phyloP scores from a whole-genome alignment of 2,113 vertebrate genomes.

The Pangasianodon hypophthalmus region DNA sequence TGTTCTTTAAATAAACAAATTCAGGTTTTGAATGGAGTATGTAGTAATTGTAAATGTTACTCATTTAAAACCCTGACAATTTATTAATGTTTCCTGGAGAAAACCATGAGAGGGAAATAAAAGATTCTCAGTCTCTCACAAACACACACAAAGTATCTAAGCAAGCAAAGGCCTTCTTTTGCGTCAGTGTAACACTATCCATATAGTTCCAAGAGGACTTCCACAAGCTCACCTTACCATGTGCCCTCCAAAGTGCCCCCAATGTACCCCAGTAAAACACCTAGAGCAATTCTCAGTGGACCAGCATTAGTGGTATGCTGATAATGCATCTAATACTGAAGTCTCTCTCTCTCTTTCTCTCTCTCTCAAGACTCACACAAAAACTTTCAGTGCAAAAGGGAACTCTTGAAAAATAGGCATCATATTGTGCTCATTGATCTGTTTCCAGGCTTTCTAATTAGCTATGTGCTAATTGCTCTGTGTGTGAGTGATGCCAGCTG shows the following conservation, averaged over 20 bases:
- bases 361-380: not conserved
- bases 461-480: not conserved
- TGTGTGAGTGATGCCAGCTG: not conserved
- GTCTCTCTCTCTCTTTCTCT: not conserved
- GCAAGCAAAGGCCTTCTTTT: conserved; percentile 46
- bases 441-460: conserved; percentile 2
- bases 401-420: not conserved
- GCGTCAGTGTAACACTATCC: conserved; percentile 45
- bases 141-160: conserved; percentile 9
- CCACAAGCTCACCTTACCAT: conserved; percentile 13
- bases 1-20: not conserved
- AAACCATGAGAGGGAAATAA: not conserved
- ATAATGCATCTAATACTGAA: not conserved
- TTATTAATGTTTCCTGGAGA: not conserved
- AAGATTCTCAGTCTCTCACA: not conserved
- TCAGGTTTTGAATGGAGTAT: not conserved
- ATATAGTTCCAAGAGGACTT: not conserved
- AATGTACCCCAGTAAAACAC: not conserved
- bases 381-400: not conserved
- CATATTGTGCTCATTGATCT: not conserved
- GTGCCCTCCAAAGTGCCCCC: not conserved
- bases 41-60: not conserved
- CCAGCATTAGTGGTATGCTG: not conserved
- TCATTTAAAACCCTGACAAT: not conserved
- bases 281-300: not conserved